Conservation (phyloP, 2,113 vertebrate genomes). For the Numenius arquata region DNA sequence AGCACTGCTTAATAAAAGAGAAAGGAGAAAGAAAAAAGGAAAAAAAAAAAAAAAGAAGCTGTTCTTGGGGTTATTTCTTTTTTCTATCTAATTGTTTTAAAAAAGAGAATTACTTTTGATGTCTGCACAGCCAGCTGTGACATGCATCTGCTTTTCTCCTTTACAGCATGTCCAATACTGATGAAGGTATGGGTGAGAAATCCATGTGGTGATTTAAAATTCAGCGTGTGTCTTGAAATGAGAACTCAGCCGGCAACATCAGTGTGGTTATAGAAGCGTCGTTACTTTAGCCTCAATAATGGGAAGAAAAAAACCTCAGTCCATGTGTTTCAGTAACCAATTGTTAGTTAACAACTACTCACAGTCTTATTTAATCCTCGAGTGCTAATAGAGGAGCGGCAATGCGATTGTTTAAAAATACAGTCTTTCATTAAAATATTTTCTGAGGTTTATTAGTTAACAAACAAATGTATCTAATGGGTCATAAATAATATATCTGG, state of each 20-base stretch:
- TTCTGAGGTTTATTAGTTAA: constrained; percentile 38
- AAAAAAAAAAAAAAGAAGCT: fast-evolving
- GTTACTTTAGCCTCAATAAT: constrained; percentile 12
- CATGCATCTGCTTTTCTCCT: constrained; percentile 13
- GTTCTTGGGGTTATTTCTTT: too few relatives aligned
- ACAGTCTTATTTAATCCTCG: constrained; percentile 20
- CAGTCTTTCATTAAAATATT: not conserved
- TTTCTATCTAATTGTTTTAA: not conserved
- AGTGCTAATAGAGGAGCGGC: not conserved
- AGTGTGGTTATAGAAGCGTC: not conserved
- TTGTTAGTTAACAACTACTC: constrained; percentile 40
- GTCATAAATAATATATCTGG: constrained; percentile 6
- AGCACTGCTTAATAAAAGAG: not conserved
- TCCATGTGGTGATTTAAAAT: constrained; percentile 37
- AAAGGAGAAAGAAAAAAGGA: fast-evolving
- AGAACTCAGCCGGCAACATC: not conserved
- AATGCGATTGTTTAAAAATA: not conserved
- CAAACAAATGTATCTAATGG: not conserved
- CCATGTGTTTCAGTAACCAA: constrained; percentile 10
- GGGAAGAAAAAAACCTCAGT: constrained; percentile 33
- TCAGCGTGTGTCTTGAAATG: not conserved
- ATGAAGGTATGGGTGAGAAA: constrained; percentile 50
- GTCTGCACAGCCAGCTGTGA: constrained; percentile 22
- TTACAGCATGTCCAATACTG: not conserved
- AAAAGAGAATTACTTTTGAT: not conserved